These are phyloP conservation scores for Haliclona indistincta DNA, from an alignment of 37 sponge, comb jelly and placozoan genomes.

Conservation along the genomic window DNA sequence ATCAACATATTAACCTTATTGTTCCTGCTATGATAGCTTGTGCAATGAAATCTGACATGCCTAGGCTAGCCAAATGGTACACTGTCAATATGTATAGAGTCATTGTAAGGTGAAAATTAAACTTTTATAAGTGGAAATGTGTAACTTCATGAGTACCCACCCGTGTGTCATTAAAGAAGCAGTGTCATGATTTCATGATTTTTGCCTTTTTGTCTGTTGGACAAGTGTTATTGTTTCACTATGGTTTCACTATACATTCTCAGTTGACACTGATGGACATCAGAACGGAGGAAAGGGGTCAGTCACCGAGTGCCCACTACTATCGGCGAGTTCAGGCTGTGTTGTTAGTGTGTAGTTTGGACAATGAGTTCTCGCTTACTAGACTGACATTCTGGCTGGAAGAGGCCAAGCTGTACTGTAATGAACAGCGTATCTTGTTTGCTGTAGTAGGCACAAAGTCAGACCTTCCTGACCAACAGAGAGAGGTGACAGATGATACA, in stretches of 20 bases:
- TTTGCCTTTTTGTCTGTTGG: not conserved
- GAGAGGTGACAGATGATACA: conserved; percentile 35
- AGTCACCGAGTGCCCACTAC: conserved; percentile 64
- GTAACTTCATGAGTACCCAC: no score
- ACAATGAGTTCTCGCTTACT: conserved; percentile 48
- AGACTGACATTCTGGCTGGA: conserved; percentile 53
- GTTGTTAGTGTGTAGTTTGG: conserved; percentile 59
- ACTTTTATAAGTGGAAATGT: no score
- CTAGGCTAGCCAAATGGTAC: no score
- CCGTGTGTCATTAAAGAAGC: no score
- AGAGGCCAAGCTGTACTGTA: conserved; percentile 57
- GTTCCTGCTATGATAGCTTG: no score
- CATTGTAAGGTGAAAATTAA: no score
- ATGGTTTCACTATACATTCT: not conserved
- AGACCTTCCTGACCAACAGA: conserved; percentile 30
- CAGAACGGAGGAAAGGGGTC: conserved; percentile 35
- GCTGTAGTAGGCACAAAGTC: conserved; percentile 44
- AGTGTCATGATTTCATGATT: no score
- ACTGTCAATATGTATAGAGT: no score
- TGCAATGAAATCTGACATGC: no score
- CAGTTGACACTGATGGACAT: conserved; percentile 66
- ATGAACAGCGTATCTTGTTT: conserved; percentile 28
- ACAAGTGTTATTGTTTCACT: not conserved
- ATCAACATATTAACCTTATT: no score
- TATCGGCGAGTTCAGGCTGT: conserved; percentile 44